Evolutionary conservation across 2,888 invertebrate genomes (phyloP), one percentile per base, ranked within the genome.

Genomic region (Arge pagana): DNA sequence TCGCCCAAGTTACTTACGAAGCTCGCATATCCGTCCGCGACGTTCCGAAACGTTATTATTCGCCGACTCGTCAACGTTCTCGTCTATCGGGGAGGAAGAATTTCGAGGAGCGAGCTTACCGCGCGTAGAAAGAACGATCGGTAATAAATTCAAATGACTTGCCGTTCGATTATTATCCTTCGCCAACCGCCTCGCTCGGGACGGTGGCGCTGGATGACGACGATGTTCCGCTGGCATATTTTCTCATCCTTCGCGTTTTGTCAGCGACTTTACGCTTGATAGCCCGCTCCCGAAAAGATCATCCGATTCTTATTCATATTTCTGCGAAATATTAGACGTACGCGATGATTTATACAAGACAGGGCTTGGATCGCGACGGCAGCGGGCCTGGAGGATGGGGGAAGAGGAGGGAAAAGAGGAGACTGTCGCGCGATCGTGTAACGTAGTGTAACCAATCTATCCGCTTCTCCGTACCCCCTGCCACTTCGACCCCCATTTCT

Each of bases 361-460:
- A 33, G 42, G 42, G 42, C 4, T 42, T 18, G 19, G 10, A 30
- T 42, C 16, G 18, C 30, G 41, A 18, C 28, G 28, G 21, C 28
- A 37, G 39, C 21, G 26, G 16, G n/a, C 4, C n/a, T 45, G 24
- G 31, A 50, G 43, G 43, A 39, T 24, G 35, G 21, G 24, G 33
- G 48, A 33, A 36, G 19, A 31, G 18, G 30, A 4, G 28, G 28
- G 11, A 24, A 39, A 41, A 42, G 30, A 24, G 2, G 15, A 11
- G 50, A 43, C 28, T 24, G 33, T 39, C 35, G 45, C 33, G 10
- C 35, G 26, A 50, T 48, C 50, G 49, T 54, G 56, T 54, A 56
- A 57, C 58, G 59, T 56, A 57, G 55, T 54, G 58, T 60, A 61
- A 62, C 60, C 59, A 62, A 64, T 62, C 55, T 58, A 51, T 53